Evolutionary conservation across 2,113 vertebrate species (phyloP).

Genomic region (Ammodytes dubius): DNA sequence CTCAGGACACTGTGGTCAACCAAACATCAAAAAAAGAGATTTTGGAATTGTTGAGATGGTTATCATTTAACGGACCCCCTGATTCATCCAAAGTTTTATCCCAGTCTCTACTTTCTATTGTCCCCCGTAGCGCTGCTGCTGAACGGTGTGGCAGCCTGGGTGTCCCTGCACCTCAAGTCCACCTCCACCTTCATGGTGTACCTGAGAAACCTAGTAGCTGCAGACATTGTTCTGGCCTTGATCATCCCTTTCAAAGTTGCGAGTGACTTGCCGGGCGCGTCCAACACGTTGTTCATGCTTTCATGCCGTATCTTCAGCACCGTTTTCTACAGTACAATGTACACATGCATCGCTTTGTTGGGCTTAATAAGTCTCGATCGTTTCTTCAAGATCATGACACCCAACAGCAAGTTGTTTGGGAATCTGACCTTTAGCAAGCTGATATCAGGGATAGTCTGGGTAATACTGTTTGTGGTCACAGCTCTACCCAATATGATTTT

Average conservation of each 20-base stretch:
- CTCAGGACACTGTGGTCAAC: no score
- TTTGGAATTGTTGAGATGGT: no score
- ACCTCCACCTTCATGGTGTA: constrained; percentile 88
- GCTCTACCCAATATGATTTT: constrained; percentile 88
- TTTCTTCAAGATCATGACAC: constrained; percentile 89
- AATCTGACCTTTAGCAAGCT: constrained; percentile 81
- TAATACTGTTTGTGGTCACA: constrained; percentile 72
- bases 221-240: constrained; percentile 87
- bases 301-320: constrained; percentile 82
- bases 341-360: constrained; percentile 86
- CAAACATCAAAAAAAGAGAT: no score
- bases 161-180: constrained; percentile 85
- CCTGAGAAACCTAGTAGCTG: constrained; percentile 87
- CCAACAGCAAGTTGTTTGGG: constrained; percentile 82
- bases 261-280: constrained; percentile 57
- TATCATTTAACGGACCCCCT: no score
- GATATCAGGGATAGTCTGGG: constrained; percentile 77
- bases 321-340: constrained; percentile 87
- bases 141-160: constrained; percentile 76
- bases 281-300: constrained; percentile 72
- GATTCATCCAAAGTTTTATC: no score
- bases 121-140: constrained; percentile 69
- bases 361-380: constrained; percentile 89
- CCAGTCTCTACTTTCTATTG: constrained; percentile 57
- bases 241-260: constrained; percentile 84